Evolutionary conservation across 2,797 vertebrate genomes (phyloP).

Genomic region (Gymnoscopelus microlampas): DNA sequence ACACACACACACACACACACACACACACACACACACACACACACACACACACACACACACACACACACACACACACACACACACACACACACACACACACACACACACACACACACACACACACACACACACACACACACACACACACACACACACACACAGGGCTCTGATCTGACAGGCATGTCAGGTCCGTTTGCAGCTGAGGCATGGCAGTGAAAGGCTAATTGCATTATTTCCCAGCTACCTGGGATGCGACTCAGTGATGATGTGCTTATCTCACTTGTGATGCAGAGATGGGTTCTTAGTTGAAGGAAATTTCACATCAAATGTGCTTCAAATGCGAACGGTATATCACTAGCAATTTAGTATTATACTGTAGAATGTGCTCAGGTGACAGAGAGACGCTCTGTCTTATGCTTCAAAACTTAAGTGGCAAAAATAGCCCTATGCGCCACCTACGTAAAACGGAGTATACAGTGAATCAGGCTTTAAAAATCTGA

Average conservation of each 20-base stretch:
- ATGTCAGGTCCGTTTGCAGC: slow-evolving; percentile 47
- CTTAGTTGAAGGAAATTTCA: not conserved
- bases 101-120: not conserved
- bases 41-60: not conserved
- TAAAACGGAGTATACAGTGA: too few species aligned
- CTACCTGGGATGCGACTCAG: slow-evolving; percentile 45
- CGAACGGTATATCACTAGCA: not conserved
- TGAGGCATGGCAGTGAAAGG: slow-evolving; percentile 23
- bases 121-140: not conserved
- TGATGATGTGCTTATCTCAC: slow-evolving; percentile 16
- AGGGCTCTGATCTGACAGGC: slow-evolving; percentile 54
- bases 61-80: too few species aligned
- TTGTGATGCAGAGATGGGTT: slow-evolving; percentile 28
- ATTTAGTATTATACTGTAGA: not conserved
- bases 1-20: slow-evolving; percentile 29
- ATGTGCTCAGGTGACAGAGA: too few species aligned
- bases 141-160: slow-evolving; percentile 19
- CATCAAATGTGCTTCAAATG: not conserved
- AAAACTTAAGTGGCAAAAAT: too few species aligned
- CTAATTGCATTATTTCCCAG: slow-evolving; percentile 58
- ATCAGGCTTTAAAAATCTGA: too few species aligned
- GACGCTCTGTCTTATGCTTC: too few species aligned
- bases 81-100: slow-evolving; percentile 28
- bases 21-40: not conserved
- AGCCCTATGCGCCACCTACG: not conserved